Percentiles rank a stretch among this genome's conserved stretches.
Evolutionary conservation across 2,113 vertebrate genomes (phyloP).

Genomic region (Sylvia atricapilla): DNA sequence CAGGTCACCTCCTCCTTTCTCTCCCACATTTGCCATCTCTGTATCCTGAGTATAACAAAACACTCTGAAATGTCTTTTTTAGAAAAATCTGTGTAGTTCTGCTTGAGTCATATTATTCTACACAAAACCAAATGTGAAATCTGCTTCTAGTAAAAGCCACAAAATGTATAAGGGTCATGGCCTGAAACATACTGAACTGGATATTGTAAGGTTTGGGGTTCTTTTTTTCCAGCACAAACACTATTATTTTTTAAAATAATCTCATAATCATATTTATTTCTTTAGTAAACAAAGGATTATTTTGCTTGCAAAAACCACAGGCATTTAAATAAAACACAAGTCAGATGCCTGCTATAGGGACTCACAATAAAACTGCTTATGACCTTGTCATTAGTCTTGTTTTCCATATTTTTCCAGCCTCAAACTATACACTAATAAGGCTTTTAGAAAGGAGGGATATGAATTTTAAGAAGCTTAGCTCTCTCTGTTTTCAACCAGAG

Average conservation of each 20-base stretch:
- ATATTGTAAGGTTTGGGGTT: not conserved
- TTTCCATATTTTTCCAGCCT: conserved; percentile 43
- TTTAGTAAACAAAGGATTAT: conserved; percentile 51
- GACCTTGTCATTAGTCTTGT: conserved; percentile 67
- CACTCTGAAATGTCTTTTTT: not conserved
- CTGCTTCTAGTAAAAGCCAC: not conserved
- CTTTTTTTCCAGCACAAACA: conserved; percentile 17
- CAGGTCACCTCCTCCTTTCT: not conserved
- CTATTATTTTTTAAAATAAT: conserved; percentile 59
- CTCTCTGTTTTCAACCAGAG: conserved; percentile 47
- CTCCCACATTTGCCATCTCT: not conserved
- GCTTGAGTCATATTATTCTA: not conserved
- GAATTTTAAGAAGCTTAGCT: conserved; percentile 67
- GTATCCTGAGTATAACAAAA: not conserved
- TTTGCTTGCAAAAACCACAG: conserved; percentile 34
- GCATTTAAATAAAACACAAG: conserved; percentile 59
- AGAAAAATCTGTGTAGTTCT: not conserved
- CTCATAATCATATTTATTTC: conserved; percentile 44
- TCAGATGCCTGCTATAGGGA: conserved; percentile 11
- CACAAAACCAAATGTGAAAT: conserved; percentile 10
- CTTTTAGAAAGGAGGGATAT: conserved; percentile 60
- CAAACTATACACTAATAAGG: conserved; percentile 62
- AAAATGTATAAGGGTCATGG: conserved; percentile 5
- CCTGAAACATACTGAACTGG: conserved; percentile 37
- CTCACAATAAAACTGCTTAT: conserved; percentile 47